Base-by-base conservation (phyloP, 2,888 invertebrate genomes). In the Diaphora mendica region DNA sequence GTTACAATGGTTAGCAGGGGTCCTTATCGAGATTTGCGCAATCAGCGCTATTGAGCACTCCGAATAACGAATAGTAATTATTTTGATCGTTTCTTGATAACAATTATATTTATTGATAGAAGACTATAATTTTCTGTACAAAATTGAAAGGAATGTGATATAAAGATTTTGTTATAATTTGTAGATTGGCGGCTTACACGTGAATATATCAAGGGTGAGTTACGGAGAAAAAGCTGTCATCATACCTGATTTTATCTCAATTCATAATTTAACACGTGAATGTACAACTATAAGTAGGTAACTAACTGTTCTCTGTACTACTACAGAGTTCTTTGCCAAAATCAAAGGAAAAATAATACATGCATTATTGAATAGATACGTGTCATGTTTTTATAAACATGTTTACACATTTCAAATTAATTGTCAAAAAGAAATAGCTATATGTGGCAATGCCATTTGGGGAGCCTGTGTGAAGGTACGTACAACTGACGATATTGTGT, bases 11-110 rank as follows among this genome's bases (percentile, higher is more conserved):
- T 70, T 64, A 80, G 83, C 78, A 78, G 81, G 88, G 90, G 86
- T 73, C 77, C 87, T 92, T 95, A 95, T 95, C 95, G 90, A 93
- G 95, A 95, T 95, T 83, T 85, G 71, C 83, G 87, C 91, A 95
- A 95, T 95, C 94, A 95, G 86, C 78, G 81, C 92, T 83, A 94
- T 94, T 94, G 87, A 93, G 78, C 69, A 82, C 71, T 77, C 82
- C 80, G 78, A 85, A 86, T 87, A 87, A 87, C 82, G 59, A 71
- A 48, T 66, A 44, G 79, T 86, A 85, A 88, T 86, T 83, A 85
- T 71, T 74, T 55, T 75, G 79, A 85, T 84, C 73, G 65, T 51
- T 77, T 68, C 51, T 39, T 72, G 78, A 82, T 79, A 76, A 76
- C 59, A 44, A 59, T 59, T 23, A 64, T 48, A 13, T 66, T 30